Percentiles rank a stretch among this genome's conserved stretches.
Evolutionary conservation across 1,140 invertebrate genomes (phyloP).

Genomic region (Augochlora pura): DNA sequence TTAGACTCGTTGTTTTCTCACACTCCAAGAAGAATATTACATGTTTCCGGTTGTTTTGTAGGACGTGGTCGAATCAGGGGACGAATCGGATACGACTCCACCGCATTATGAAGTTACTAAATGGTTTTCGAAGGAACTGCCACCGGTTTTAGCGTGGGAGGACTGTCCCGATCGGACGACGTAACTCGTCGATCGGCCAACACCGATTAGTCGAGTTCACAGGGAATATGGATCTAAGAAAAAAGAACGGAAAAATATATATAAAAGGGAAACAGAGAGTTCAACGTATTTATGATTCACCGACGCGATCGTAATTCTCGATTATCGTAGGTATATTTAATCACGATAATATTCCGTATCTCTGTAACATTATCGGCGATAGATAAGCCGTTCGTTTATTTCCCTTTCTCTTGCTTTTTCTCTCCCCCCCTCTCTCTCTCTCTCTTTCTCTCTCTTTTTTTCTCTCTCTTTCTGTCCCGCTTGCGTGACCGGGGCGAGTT

Average conservation of each 20-base stretch:
- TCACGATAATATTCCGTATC: slow-evolving; percentile 33
- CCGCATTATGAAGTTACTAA: slow-evolving; percentile 67
- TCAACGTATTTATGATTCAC: slow-evolving; percentile 25
- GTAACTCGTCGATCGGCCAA: neutral
- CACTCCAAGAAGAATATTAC: neutral
- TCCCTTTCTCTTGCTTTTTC: neutral
- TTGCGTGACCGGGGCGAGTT: no score
- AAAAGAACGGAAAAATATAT: neutral
- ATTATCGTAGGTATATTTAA: slow-evolving; percentile 33
- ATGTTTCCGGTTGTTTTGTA: slow-evolving; percentile 61
- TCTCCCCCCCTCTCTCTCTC: neutral
- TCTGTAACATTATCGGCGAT: neutral
- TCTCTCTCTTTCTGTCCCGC: no score
- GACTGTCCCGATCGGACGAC: neutral
- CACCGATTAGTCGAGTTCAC: neutral
- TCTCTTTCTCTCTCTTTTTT: neutral
- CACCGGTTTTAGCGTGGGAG: neutral
- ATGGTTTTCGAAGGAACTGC: slow-evolving; percentile 15
- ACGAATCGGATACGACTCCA: slow-evolving; percentile 68
- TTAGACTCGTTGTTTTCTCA: neutral
- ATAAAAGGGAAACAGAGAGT: neutral
- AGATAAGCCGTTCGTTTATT: slow-evolving; percentile 16
- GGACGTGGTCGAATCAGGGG: slow-evolving; percentile 71
- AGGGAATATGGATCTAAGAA: neutral
- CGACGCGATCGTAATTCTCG: neutral